Evolutionary conservation across 1,140 invertebrate genomes (phyloP).

Genomic region (Aphelinus certus): DNA sequence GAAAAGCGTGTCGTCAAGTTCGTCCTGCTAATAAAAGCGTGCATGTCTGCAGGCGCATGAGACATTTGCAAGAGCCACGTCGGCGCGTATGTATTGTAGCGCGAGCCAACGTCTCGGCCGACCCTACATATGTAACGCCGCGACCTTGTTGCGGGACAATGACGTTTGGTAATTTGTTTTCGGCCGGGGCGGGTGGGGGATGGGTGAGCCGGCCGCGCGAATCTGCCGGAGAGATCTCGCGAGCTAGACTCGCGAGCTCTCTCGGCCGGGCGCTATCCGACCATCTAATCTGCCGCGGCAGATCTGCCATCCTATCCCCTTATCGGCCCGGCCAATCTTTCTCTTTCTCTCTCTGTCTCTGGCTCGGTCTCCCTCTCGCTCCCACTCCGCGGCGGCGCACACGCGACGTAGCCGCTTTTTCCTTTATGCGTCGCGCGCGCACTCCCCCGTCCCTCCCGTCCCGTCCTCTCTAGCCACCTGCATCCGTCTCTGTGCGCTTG

Average conservation of each 20-base stretch:
- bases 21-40: too few species aligned
- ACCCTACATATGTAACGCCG: neutral
- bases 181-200: conserved; percentile 14
- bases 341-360: conserved; percentile 26
- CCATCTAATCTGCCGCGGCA: conserved; percentile 56
- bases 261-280: conserved; percentile 47
- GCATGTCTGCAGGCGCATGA: too few species aligned
- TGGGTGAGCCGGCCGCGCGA: neutral
- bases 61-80: too few species aligned
- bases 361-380: conserved; percentile 22
- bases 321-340: conserved; percentile 54
- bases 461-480: conserved; percentile 7
- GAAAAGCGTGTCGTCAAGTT: too few species aligned
- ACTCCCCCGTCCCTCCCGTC: conserved; percentile 3
- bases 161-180: conserved; percentile 55
- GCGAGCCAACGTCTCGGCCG: too few species aligned
- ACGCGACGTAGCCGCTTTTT: conserved; percentile 17
- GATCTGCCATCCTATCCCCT: conserved; percentile 59
- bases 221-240: conserved; percentile 20
- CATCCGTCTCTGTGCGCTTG: neutral
- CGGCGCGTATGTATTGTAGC: too few species aligned
- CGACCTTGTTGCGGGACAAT: conserved; percentile 45
- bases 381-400: neutral
- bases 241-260: conserved; percentile 41
- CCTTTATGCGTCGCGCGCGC: too few species aligned